A percentile compares a stretch with the other conserved stretches of the same genome.
Conservation (phyloP, 2,888 invertebrate genomes). For the Andricus quercusramuli region DNA sequence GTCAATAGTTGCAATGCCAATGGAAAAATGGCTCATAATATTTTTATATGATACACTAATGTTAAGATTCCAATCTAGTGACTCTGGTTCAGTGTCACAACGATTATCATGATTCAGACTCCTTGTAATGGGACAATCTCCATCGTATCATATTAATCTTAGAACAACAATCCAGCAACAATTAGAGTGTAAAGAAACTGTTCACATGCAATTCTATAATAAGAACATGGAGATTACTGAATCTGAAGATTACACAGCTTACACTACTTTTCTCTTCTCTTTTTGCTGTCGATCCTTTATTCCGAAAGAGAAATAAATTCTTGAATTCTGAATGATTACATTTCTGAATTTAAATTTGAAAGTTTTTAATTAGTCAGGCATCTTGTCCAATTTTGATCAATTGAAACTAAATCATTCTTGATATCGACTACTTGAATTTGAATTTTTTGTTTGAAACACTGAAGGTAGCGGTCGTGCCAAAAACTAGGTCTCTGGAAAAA, state of each 20-base stretch:
- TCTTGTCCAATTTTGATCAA: too few relatives aligned
- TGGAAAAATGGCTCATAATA: not conserved
- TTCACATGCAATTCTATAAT: not conserved
- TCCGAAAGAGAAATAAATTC: not conserved
- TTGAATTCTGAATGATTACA: too few relatives aligned
- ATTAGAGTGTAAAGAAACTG: not conserved
- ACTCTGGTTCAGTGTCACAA: constrained; percentile 6
- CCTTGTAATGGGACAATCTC: not conserved
- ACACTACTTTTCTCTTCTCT: not conserved
- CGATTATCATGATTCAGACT: not conserved
- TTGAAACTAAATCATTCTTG: too few relatives aligned
- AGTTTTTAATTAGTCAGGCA: too few relatives aligned
- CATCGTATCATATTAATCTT: constrained; percentile 4
- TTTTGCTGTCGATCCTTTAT: not conserved
- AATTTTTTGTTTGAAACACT: too few relatives aligned
- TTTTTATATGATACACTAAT: not conserved
- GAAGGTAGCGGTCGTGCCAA: too few relatives aligned
- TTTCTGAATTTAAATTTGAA: too few relatives aligned
- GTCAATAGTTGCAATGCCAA: constrained; percentile 1
- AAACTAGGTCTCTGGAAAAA: too few relatives aligned
- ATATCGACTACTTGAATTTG: too few relatives aligned
- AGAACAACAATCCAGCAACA: not conserved
- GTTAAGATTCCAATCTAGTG: not conserved
- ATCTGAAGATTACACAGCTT: not conserved
- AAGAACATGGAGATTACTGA: not conserved